Evolutionary conservation across 2,797 vertebrate genomes (phyloP).

Genomic region (Heteromormyrus szaboi): DNA sequence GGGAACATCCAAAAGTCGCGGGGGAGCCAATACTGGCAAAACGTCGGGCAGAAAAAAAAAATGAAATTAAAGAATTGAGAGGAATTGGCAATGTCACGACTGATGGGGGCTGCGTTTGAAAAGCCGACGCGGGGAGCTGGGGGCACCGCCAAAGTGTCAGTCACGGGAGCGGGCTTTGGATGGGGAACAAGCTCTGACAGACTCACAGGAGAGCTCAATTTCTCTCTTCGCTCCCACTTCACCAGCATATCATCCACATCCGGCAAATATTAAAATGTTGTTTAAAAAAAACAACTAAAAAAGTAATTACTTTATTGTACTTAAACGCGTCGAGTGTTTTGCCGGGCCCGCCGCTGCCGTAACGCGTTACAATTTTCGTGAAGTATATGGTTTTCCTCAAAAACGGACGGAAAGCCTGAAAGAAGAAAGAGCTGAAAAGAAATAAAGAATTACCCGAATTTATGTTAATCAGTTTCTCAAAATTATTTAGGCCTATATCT

Average conservation of each 20-base stretch:
- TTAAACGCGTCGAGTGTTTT: neutral
- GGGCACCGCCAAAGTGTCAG: conserved; percentile 69
- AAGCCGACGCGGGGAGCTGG: conserved; percentile 59
- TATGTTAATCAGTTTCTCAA: conserved; percentile 20
- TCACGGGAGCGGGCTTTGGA: conserved; percentile 72
- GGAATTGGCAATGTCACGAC: conserved; percentile 59
- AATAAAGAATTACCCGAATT: conserved; percentile 21
- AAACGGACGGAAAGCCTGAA: conserved; percentile 35
- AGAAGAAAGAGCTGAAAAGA: conserved; percentile 37
- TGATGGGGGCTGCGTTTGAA: conserved; percentile 59
- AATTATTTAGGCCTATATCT: conserved; percentile 17
- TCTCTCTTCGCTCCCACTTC: neutral
- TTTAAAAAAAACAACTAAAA: neutral
- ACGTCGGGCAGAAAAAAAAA: conserved; percentile 55
- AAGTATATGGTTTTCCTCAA: neutral
- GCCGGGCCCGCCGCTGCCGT: neutral
- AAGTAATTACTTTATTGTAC: neutral
- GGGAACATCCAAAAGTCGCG: conserved; percentile 67
- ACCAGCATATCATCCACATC: neutral
- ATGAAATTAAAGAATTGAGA: conserved; percentile 73
- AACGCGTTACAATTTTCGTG: neutral
- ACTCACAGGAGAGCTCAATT: conserved; percentile 42
- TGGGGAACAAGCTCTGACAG: conserved; percentile 53
- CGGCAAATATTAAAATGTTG: neutral
- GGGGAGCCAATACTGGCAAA: conserved; percentile 60